A percentile compares a stretch with the other conserved stretches of the same genome.
Evolutionary conservation across 1,140 invertebrate genomes (phyloP).

Genomic region (Aplysia californica): DNA sequence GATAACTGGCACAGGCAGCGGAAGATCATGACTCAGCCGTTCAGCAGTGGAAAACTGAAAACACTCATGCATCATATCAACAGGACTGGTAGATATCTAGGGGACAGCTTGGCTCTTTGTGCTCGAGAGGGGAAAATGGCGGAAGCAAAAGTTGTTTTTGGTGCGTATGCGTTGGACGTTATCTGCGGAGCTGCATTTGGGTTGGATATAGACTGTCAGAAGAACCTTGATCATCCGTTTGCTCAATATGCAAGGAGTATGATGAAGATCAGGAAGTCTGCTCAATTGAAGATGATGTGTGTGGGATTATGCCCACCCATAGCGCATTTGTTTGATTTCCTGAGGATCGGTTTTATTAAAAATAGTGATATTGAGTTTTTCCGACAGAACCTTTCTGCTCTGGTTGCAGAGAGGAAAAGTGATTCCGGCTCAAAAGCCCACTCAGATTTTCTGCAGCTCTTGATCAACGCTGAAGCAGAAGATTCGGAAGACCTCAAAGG

Average conservation of each 20-base stretch:
- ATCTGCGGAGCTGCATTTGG: constrained; percentile 74
- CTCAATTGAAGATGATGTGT: neutral
- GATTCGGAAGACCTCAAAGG: neutral
- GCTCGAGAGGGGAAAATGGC: neutral
- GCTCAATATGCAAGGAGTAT: constrained; percentile 41
- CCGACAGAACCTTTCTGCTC: neutral
- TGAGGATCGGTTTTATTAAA: neutral
- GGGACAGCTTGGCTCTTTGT: neutral
- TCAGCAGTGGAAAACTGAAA: constrained; percentile 72
- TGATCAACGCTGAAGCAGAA: constrained; percentile 2
- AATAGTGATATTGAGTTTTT: neutral
- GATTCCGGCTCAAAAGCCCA: neutral
- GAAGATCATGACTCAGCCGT: constrained; percentile 71
- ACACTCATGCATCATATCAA: constrained; percentile 58
- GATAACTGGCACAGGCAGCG: constrained; percentile 70
- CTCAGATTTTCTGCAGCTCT: neutral
- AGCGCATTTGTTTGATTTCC: neutral
- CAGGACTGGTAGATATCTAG: neutral
- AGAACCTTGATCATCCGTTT: constrained; percentile 65
- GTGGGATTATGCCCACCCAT: neutral
- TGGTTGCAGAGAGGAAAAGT: neutral
- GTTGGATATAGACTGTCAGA: constrained; percentile 71
- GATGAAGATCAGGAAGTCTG: neutral
- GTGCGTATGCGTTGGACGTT: constrained; percentile 73
- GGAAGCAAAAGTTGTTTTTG: constrained; percentile 39